phyloP scores from a whole-genome alignment of 2,888 invertebrate genomes.

The Himalopsyche anomala region DNA sequence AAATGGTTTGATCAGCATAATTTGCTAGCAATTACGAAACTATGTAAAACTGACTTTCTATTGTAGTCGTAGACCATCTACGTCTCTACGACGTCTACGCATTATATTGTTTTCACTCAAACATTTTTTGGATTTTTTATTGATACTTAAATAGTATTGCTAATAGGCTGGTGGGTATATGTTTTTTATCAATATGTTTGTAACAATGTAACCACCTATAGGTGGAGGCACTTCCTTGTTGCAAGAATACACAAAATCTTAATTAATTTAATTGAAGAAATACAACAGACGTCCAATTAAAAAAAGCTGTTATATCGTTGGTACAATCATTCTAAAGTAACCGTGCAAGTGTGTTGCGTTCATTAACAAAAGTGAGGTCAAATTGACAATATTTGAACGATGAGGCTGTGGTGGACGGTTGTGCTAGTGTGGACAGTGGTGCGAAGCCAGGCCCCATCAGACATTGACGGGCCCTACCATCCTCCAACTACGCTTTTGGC shows the following conservation, averaged over 20 bases:
- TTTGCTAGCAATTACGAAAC: too few relatives aligned
- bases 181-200: too few relatives aligned
- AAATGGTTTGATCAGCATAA: too few relatives aligned
- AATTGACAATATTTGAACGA: not conserved
- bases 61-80: too few relatives aligned
- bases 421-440: slow-evolving; percentile 23
- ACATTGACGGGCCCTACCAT: slow-evolving; percentile 51
- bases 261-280: not conserved
- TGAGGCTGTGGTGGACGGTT: slow-evolving; percentile 3
- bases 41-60: too few relatives aligned
- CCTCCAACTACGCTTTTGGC: slow-evolving; percentile 76
- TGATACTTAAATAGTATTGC: too few relatives aligned
- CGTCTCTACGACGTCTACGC: too few relatives aligned
- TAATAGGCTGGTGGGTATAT: too few relatives aligned
- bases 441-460: not conserved
- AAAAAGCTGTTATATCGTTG: not conserved
- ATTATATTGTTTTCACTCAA: too few relatives aligned
- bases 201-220: too few relatives aligned
- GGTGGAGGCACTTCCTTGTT: too few relatives aligned
- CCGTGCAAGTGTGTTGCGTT: not conserved
- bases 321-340: not conserved
- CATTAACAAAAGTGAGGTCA: not conserved
- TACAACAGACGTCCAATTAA: not conserved
- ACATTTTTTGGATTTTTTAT: too few relatives aligned
- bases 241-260: not conserved